Conservation (phyloP, 2,888 invertebrate genomes). For the Heliconius sara region DNA sequence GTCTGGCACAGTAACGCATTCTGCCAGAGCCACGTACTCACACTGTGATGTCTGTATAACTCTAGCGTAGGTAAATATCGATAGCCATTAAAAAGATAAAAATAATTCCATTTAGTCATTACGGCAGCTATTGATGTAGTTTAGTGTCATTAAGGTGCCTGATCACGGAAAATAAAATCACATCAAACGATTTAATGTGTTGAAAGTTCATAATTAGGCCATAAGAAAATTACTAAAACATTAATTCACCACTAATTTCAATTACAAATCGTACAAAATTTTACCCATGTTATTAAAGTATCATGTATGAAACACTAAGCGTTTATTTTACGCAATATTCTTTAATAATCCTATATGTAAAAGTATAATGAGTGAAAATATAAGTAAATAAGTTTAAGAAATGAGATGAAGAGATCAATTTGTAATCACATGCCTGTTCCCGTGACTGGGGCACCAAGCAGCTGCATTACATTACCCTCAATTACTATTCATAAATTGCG, state of each 20-base stretch:
- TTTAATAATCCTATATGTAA: not conserved
- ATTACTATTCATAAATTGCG: conserved; percentile 56
- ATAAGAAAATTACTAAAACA: not conserved
- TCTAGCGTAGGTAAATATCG: conserved; percentile 47
- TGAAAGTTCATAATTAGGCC: conserved; percentile 2
- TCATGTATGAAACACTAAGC: not conserved
- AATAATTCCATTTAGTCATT: conserved; percentile 46
- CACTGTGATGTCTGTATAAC: conserved; percentile 47
- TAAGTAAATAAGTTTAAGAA: conserved; percentile 3
- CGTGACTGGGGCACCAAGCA: conserved; percentile 51
- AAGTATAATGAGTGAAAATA: not conserved
- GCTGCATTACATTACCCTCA: conserved; percentile 56
- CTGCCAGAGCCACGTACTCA: conserved; percentile 56
- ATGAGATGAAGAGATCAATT: conserved; percentile 24
- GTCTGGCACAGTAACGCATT: conserved; percentile 64
- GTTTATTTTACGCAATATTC: not conserved
- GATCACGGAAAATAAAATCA: conserved; percentile 1
- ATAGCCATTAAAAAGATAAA: conserved; percentile 48
- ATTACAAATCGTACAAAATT: not conserved
- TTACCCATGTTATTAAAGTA: not conserved
- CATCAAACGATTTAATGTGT: not conserved
- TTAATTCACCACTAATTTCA: not conserved
- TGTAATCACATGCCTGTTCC: conserved; percentile 47
- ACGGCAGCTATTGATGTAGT: conserved; percentile 23
- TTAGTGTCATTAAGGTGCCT: conserved; percentile 22